Conservation (phyloP, 2,888 invertebrate species). For the Ornithoptera priamus region DNA sequence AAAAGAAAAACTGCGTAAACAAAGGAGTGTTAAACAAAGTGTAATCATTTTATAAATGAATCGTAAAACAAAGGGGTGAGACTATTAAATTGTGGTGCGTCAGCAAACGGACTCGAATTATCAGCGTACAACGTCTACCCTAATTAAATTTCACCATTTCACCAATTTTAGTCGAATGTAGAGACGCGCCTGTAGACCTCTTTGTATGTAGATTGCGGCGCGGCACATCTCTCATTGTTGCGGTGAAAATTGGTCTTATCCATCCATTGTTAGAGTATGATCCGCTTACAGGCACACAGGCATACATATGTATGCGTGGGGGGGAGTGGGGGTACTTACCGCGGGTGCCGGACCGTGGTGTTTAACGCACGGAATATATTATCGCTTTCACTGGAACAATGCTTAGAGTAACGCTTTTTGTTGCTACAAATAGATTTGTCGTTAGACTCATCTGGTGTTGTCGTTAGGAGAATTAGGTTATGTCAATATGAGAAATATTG, state of each 20-base stretch:
- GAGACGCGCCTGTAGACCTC: conserved; percentile 9
- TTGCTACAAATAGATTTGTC: too few species aligned
- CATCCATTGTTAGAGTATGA: conserved; percentile 27
- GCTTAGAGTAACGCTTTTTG: conserved; percentile 3
- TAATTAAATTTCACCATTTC: conserved; percentile 26
- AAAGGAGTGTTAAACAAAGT: neutral
- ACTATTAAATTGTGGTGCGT: neutral
- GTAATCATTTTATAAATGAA: conserved; percentile 5
- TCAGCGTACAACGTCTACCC: conserved; percentile 10
- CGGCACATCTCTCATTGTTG: conserved; percentile 19
- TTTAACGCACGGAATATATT: conserved; percentile 10
- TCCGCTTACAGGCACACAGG: conserved; percentile 17
- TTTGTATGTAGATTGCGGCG: conserved; percentile 28
- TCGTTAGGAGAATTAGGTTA: too few species aligned
- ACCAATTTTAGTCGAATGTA: conserved; percentile 4
- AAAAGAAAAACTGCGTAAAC: too few species aligned
- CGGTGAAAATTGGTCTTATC: conserved; percentile 26
- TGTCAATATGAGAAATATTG: too few species aligned
- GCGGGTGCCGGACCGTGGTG: conserved; percentile 23
- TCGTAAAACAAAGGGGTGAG: conserved; percentile 9
- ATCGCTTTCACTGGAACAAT: conserved; percentile 29
- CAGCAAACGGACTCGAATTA: conserved; percentile 13
- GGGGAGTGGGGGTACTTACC: conserved; percentile 4
- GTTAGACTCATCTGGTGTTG: too few species aligned
- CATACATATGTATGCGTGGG: conserved; percentile 15